Evolutionary conservation across 2,113 vertebrate genomes (phyloP), one percentile per base, ranked within the genome.

Genomic region (Bubo blakistoni): DNA sequence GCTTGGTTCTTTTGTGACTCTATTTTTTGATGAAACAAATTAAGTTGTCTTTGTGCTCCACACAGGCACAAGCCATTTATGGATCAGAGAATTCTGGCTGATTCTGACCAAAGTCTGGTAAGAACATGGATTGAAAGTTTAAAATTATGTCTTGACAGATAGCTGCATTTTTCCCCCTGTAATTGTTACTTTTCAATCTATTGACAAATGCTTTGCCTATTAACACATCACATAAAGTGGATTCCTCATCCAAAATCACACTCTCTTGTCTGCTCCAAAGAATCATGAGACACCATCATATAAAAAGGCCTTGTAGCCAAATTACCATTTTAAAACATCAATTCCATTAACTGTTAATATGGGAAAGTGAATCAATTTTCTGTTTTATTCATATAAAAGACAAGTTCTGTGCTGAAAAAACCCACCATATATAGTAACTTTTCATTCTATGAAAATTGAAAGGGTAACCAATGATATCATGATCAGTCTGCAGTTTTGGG

Each of bases 81-180:
- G 2, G 10, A 67, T 81, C n/a, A 59, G 59, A 71, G 6, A 81
- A 70, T 83, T 69, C 25, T 74, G 15, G 3, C 14, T 46, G 19
- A 47, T 52, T 83, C 59, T 81, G 44, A 67, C 32, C 29, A n/a
- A 84, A 86, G 25, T 51, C 14, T 71, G 2, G 5, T 59, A 67
- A 47, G 18, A 91, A 9, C 1, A 61, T 9, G 10, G 13, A 57
- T 44, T 52, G 66, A 91, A 55, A 58, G 21, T 30, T 51, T 66
- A 26, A 58, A 77, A 38, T 70, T 54, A 42, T 16, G 9, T 32
- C 20, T 66, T 59, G 11, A 72, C 10, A 65, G 14, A 42, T 38
- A 73, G 6, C 8, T 16, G 12, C 8, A 3, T 6, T 47, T 55
- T 14, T 6, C 13, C 12, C 2, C 6, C 1, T 1, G 2, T 42